These are phyloP conservation scores for Odontothrips loti DNA, from an alignment of 2,888 invertebrate species.

Conservation along the genomic window DNA sequence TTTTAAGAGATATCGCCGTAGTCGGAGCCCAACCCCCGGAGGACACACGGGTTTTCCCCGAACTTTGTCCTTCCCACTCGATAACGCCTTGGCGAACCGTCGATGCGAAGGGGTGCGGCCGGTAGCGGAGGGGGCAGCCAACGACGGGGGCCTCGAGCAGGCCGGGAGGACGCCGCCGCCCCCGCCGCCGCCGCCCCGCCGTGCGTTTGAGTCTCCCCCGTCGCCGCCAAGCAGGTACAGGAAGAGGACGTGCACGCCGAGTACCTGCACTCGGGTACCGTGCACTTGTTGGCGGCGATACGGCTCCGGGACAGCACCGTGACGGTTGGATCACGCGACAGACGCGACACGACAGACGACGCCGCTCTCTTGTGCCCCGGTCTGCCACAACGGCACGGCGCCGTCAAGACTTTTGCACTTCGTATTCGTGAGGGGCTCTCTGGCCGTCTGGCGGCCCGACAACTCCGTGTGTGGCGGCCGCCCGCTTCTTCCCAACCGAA, in stretches of 20 bases:
- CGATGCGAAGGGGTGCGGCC: background rate
- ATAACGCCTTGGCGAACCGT: background rate
- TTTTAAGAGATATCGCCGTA: background rate
- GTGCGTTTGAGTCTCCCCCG: background rate
- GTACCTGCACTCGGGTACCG: no score
- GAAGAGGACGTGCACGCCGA: no score
- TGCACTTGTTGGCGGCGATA: no score
- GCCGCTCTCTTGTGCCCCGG: no score
- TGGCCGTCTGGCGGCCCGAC: background rate
- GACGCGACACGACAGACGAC: no score
- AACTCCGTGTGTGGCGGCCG: background rate
- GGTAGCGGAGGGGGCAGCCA: background rate
- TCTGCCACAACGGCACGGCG: background rate
- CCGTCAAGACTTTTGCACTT: background rate
- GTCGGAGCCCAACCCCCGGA: background rate
- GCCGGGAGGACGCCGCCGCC: background rate
- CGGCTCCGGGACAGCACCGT: no score
- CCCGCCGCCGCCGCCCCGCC: background rate
- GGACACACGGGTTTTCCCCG: no score
- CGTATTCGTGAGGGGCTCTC: background rate
- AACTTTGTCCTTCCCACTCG: no score
- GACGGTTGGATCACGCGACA: no score
- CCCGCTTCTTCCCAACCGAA: background rate
- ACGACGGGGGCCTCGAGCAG: no score
- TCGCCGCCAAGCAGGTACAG: background rate